phyloP scores from a whole-genome alignment of 92 coral and sea anemone genomes.

The Palythoa grandiflora region DNA sequence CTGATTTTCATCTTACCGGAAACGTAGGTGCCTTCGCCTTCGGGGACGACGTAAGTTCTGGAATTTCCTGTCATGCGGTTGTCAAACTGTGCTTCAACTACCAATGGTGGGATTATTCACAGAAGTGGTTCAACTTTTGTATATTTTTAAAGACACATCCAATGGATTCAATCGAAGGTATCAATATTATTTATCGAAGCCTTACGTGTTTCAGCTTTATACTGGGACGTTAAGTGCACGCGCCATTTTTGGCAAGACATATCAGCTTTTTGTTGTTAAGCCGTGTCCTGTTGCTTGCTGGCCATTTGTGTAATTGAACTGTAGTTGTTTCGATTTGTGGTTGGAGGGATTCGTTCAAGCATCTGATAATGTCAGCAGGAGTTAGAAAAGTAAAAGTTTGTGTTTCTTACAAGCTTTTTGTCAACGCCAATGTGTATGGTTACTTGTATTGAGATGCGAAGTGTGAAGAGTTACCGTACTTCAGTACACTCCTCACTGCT shows the following conservation, averaged over 20 bases:
- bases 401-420: background rate
- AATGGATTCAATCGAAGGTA: constrained; percentile 47
- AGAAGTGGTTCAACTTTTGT: constrained; percentile 9
- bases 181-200: background rate
- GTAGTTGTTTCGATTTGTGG: constrained; percentile 19
- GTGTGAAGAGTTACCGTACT: constrained; percentile 15
- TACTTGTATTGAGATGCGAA: constrained; percentile 19
- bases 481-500: background rate
- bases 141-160: background rate
- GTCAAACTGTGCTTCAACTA: constrained; percentile 10
- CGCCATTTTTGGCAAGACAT: constrained; percentile 43
- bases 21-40: background rate
- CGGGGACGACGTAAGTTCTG: constrained; percentile 6
- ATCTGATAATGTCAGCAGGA: constrained; percentile 19
- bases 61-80: constrained; percentile 47
- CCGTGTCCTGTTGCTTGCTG: constrained; percentile 35
- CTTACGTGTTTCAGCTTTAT: constrained; percentile 32
- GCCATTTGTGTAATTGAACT: constrained; percentile 14
- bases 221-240: constrained; percentile 1
- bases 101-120: background rate
- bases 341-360: constrained; percentile 36
- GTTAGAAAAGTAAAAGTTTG: constrained; percentile 6
- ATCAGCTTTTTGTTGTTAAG: constrained; percentile 37
- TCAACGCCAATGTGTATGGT: background rate
- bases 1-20: constrained; percentile 16